Percentiles rank a stretch among this genome's conserved stretches.
These are phyloP conservation scores for Sylvicola cinctus DNA, from an alignment of 2,888 invertebrate genomes.

Conservation along the genomic window DNA sequence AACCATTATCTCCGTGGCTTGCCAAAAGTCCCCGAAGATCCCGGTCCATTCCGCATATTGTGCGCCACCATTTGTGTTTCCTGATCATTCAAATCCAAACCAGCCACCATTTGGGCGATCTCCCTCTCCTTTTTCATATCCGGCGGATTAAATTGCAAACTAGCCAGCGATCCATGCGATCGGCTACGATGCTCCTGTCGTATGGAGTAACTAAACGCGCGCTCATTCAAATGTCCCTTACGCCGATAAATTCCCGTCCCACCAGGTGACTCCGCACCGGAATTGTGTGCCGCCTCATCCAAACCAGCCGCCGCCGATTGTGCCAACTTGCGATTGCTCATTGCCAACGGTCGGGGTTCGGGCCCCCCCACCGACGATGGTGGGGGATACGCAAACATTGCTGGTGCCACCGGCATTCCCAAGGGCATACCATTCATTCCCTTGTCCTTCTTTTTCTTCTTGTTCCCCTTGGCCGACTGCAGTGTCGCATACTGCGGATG, in stretches of 20 bases:
- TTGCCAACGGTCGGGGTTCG: conserved; percentile 31
- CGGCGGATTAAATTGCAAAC: conserved; percentile 71
- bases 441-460: conserved; percentile 26
- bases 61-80: conserved; percentile 25
- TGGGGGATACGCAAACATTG: conserved; percentile 25
- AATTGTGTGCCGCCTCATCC: conserved; percentile 27
- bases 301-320: conserved; percentile 45
- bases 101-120: conserved; percentile 85
- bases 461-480: conserved; percentile 35
- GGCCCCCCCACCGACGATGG: conserved; percentile 33
- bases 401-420: conserved; percentile 29
- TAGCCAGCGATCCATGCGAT: conserved; percentile 80
- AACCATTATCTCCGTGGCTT: too few relatives aligned
- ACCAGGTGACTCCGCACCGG: conserved; percentile 33
- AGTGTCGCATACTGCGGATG: conserved; percentile 38
- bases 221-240: conserved; percentile 79
- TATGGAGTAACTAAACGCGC: conserved; percentile 86
- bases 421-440: conserved; percentile 14
- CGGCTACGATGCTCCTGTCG: conserved; percentile 82
- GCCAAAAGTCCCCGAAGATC: too few relatives aligned
- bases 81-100: conserved; percentile 60
- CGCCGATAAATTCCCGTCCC: conserved; percentile 75
- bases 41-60: too few relatives aligned
- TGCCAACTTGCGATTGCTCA: conserved; percentile 37
- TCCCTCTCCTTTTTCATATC: conserved; percentile 77